Base-by-base conservation (phyloP, 2,113 vertebrate genomes). In the Thalassoma bifasciatum region DNA sequence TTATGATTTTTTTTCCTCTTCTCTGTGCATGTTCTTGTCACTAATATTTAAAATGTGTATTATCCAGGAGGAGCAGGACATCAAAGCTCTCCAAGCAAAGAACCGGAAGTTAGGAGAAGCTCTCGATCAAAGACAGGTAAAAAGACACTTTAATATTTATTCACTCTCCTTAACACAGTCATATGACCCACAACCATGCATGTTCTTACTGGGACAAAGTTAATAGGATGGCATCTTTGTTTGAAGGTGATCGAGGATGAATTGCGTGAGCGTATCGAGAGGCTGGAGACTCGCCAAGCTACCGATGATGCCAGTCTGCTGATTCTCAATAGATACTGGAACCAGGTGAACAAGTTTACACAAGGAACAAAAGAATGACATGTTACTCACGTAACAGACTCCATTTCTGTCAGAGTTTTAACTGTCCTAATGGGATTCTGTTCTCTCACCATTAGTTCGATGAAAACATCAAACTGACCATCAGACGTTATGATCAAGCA, bases 281-380 rank as follows among this genome's bases (percentile, higher is more conserved):
- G 96, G 62, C 90, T 99, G 54, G 97, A 99, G 91, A 95, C 96
- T 7, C 94, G 97, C 0, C 98, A 99, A 91, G 97, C 97, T 37
- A 99, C 98, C 0, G 97, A 99, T 16, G 97, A 99, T 51, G 98
- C 97, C 44, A 98, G 97, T 14, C 86, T 99, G 11, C 89, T 99
- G 38, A 99, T 99, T 59, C 95, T 99, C 53, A 99, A 99, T 72
- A 94, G 97, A 64, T 99, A 98, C 89, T 99, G 98, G 98, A 99
- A 96, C 86, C 98, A 99, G 95, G 98, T 99, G 69, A 77, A 42
- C 9, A 16, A 72, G 24, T 10, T 68, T 46, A 23, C 19, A 34
- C 36, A 26, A 34, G 7, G n/a, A 62, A 46, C 11, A 6, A 30
- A 14, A 30, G 10, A 62, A 9, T 7, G 0, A 34, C 14, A 12